phyloP scores from a whole-genome alignment of 1,140 invertebrate species.

The Solen grandis region DNA sequence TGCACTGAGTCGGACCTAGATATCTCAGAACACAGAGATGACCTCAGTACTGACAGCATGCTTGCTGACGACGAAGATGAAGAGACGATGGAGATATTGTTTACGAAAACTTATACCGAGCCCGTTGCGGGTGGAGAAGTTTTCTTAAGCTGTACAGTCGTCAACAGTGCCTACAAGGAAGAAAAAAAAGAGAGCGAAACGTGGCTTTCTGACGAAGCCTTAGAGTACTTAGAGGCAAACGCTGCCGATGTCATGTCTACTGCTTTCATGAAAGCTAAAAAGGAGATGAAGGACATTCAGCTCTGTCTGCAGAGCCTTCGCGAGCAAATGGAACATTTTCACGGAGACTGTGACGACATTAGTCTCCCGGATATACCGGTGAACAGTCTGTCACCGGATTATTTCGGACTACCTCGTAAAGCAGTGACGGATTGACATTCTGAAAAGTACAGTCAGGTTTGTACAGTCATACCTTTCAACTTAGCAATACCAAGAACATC shows the following conservation, averaged over 20 bases:
- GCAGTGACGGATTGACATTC: slow-evolving; percentile 47
- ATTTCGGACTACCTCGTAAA: slow-evolving; percentile 45
- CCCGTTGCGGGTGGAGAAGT: slow-evolving; percentile 57
- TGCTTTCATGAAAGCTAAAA: slow-evolving; percentile 69
- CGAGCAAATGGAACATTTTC: slow-evolving; percentile 71
- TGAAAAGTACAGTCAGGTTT: background rate
- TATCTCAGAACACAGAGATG: slow-evolving; percentile 69
- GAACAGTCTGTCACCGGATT: slow-evolving; percentile 38
- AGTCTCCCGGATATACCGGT: slow-evolving; percentile 30
- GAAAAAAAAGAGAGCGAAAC: slow-evolving; percentile 59
- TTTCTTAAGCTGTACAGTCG: slow-evolving; percentile 68
- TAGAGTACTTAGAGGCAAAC: slow-evolving; percentile 61
- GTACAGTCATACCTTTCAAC: background rate
- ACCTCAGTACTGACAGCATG: slow-evolving; percentile 67
- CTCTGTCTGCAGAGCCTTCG: slow-evolving; percentile 68
- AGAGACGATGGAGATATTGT: slow-evolving; percentile 62
- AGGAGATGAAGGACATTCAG: slow-evolving; percentile 75
- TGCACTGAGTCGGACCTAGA: slow-evolving; percentile 73
- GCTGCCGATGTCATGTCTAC: slow-evolving; percentile 65
- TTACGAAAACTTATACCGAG: slow-evolving; percentile 66
- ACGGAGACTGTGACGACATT: slow-evolving; percentile 60
- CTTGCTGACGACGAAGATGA: slow-evolving; percentile 74
- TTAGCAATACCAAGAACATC: background rate
- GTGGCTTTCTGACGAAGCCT: slow-evolving; percentile 59
- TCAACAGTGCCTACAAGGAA: slow-evolving; percentile 61